Evolutionary conservation across 2,797 vertebrate species (phyloP).

Genomic region (Bradypodion ventrale): DNA sequence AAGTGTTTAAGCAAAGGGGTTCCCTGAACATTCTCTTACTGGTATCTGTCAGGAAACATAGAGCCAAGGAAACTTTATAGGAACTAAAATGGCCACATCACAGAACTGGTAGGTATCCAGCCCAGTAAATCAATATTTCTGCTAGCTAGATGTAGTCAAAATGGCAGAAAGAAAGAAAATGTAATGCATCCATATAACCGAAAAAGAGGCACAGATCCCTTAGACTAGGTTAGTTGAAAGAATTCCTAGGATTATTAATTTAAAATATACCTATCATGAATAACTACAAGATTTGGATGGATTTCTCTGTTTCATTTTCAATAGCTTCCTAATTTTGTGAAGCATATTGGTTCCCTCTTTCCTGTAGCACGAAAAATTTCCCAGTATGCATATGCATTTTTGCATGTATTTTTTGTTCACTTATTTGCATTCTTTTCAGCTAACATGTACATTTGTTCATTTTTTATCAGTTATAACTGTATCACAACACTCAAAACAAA

Average conservation of each 20-base stretch:
- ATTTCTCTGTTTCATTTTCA: no score
- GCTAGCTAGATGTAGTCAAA: not conserved
- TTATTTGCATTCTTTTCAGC: not conserved
- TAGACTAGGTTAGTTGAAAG: not conserved
- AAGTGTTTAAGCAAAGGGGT: no score
- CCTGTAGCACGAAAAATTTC: not conserved
- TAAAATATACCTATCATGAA: no score
- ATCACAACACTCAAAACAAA: not conserved
- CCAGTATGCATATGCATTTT: not conserved
- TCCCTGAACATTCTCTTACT: no score
- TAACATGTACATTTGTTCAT: no score
- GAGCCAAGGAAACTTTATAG: not conserved
- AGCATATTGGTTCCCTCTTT: no score
- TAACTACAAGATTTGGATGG: no score
- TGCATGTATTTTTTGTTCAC: not conserved
- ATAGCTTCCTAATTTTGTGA: no score
- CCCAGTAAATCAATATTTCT: not conserved
- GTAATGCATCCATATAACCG: not conserved
- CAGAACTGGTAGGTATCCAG: not conserved
- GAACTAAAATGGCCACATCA: not conserved
- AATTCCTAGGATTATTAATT: not conserved
- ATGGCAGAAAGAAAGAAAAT: not conserved
- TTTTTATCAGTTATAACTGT: not conserved
- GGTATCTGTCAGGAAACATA: not conserved
- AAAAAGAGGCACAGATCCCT: not conserved